Base-by-base conservation (phyloP, 2,888 invertebrate genomes). In the Hipparchia semele region DNA sequence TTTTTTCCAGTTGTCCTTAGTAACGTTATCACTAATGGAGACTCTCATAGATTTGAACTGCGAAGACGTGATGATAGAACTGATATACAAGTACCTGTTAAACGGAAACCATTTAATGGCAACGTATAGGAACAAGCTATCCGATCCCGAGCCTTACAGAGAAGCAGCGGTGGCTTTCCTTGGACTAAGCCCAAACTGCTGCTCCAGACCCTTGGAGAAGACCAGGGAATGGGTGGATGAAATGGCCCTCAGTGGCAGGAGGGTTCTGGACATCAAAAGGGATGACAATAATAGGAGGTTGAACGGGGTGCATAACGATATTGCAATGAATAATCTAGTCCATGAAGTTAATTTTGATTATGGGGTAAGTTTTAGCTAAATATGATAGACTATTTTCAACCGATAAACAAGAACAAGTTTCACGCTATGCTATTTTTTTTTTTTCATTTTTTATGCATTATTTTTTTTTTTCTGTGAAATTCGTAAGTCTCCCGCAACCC, bases 11-110 rank as follows among this genome's bases (percentile, higher is more conserved):
- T 89, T 97, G 13, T 98, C 98, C 77, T 95, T 99, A 82, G 98
- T 99, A 9, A 97, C 99, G 0, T 92, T 99, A 80, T 96, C 98
- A 0, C 91, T 99, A 10, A 98, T 99, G 89, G 97, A 98, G 86
- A 98, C 98, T 0, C 94, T 99, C 75, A 95, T 99, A 69, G 97
- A 98, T 81, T 93, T 99, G 75, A 98, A 99, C 89, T 99, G 98
- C 90, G 99, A 99, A 90, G 99, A 99, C 88, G 96, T 99, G 64
- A 98, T 99, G 97, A 93, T 98, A 80, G 98, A 99, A 84, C 93
- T 99, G 67, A 95, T 98, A 65, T 96, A 98, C 84, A 98, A 97
- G 84, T 96, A 98, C 86, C 94, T 99, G 0, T 79, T 92, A 1
- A 87, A 84, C 73, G 94, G 94, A 0, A 87, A 89, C 67, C 91